These are phyloP conservation scores for Epistrophe eligans DNA, from an alignment of 2,888 invertebrate genomes.

Conservation along the genomic window DNA sequence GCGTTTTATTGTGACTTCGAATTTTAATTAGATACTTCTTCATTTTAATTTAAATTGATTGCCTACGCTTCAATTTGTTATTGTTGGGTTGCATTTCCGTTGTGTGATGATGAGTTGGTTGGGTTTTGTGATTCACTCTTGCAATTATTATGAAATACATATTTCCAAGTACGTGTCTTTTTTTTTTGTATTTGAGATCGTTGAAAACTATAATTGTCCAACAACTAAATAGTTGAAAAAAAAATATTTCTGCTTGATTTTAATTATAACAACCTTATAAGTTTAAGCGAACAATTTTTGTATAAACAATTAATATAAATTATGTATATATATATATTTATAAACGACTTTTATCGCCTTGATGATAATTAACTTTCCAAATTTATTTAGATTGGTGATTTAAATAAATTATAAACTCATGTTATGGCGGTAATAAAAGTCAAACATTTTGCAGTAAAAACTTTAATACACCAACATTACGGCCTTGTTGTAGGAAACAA, in stretches of 20 bases:
- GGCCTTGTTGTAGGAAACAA: too few relatives aligned
- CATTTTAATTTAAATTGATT: not conserved
- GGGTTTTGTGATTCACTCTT: not conserved
- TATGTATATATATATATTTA: too few relatives aligned
- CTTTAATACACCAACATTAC: too few relatives aligned
- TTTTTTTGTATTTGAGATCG: not conserved
- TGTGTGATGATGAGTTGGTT: conserved; percentile 14
- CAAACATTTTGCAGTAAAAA: too few relatives aligned
- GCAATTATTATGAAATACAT: conserved; percentile 9
- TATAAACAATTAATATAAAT: too few relatives aligned
- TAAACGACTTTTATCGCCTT: too few relatives aligned
- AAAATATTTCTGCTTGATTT: not conserved
- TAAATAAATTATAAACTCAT: too few relatives aligned
- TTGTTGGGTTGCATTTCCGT: conserved; percentile 31
- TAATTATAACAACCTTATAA: too few relatives aligned
- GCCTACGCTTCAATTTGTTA: conserved; percentile 17
- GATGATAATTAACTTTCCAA: too few relatives aligned
- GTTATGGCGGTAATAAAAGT: too few relatives aligned
- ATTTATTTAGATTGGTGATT: too few relatives aligned
- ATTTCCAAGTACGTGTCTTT: not conserved
- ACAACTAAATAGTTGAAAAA: not conserved
- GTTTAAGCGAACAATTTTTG: too few relatives aligned
- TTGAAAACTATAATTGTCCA: not conserved
- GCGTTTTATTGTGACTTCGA: conserved; percentile 31
- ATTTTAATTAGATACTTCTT: conserved; percentile 45